Evolutionary conservation across 1,140 invertebrate genomes (phyloP), one percentile per base, ranked within the genome.

Genomic region (Drosophila bocqueti): DNA sequence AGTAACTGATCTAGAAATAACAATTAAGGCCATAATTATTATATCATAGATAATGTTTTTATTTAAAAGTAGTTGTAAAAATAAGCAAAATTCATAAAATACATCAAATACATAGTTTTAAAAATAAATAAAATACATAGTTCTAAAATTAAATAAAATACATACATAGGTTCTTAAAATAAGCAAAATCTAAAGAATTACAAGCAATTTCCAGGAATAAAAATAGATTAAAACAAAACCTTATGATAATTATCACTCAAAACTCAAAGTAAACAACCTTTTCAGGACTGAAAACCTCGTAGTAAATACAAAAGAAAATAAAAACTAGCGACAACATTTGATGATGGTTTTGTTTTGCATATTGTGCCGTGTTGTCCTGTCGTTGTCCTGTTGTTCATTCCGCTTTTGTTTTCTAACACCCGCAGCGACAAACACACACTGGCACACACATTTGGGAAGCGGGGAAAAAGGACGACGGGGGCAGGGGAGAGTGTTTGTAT

Each of bases 391-490:
- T 79, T 80, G 69, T 66, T 50, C 66, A 79, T 67, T 62, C 69
- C 73, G 81, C 83, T 85, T 89, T 91, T 91, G 89, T 90, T 91
- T 90, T 79, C 85, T 90, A 90, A 90, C 81, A 85, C 84, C 85
- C 85, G 81, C 81, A 84, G 81, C 69, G 75, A 69, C 71, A 72
- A 76, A 69, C 83, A 64, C 75, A 68, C 36, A 50, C 79, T 68
- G 62, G 38, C 46, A 29, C 31, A 68, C 49, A 62, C 54, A 64
- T 68, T 64, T 49, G 4, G 26, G 15, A 15, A 49, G 46, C 45
- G 4, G 24, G 15, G 24, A 11, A 16, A 26, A 16, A 49, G 46
- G 46, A 49, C 46, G 24, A 16, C 1, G 15, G 4, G 24, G 46
- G 24, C 29, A 29, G 43, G 34, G 34, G 34, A 9, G 6, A 55